Evolutionary conservation across 2,888 invertebrate species (phyloP).

Genomic region (Trilocha varians): DNA sequence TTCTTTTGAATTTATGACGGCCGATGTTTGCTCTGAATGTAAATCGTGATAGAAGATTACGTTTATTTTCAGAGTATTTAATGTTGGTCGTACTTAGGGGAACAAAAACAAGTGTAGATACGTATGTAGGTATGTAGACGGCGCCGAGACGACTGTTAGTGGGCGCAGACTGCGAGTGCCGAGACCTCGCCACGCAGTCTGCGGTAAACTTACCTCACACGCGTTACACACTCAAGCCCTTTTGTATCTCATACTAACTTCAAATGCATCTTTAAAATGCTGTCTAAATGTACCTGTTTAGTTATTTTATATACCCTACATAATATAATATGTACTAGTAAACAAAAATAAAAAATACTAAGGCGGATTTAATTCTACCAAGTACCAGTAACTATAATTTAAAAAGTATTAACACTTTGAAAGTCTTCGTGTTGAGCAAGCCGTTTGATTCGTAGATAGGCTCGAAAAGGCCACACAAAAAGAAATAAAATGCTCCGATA

Average conservation of each 20-base stretch:
- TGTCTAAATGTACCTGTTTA: too few relatives aligned
- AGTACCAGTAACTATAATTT: not conserved
- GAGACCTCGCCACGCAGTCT: conserved; percentile 55
- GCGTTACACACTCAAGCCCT: conserved; percentile 35
- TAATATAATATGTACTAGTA: not conserved
- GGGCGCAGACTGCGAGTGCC: conserved; percentile 18
- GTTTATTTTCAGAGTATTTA: conserved; percentile 8
- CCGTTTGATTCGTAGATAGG: conserved; percentile 71
- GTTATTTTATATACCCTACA: not conserved
- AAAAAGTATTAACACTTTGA: conserved; percentile 65
- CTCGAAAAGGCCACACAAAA: conserved; percentile 68
- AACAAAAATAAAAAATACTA: not conserved
- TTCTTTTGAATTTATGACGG: conserved; percentile 68
- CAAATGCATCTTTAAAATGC: too few relatives aligned
- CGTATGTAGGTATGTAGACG: conserved; percentile 24
- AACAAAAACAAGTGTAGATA: not conserved
- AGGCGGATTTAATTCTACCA: not conserved
- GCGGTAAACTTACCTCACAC: conserved; percentile 32
- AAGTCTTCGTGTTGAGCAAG: conserved; percentile 44
- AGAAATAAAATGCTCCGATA: conserved; percentile 71
- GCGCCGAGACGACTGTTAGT: conserved; percentile 48
- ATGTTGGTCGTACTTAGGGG: conserved; percentile 4
- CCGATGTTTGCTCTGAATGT: conserved; percentile 64
- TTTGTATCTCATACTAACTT: conserved; percentile 23
- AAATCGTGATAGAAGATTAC: conserved; percentile 39